A percentile compares a stretch with the other conserved stretches of the same genome.
Evolutionary conservation across 2,888 invertebrate genomes (phyloP).

Genomic region (Hedychridium roseum): DNA sequence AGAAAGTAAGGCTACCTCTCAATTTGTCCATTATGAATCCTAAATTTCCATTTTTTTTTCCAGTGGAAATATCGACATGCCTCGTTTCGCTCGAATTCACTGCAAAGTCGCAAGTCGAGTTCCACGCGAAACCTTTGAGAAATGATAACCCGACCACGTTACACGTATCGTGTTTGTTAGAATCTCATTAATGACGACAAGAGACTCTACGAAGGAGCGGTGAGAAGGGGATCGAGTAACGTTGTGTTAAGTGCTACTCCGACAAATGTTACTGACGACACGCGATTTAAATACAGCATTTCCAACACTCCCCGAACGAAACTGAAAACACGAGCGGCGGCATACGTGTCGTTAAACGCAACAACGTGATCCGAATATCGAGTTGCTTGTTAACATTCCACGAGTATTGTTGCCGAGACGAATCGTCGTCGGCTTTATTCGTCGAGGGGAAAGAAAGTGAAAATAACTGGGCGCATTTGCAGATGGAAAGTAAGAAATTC

Average conservation of each 20-base stretch:
- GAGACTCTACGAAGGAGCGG: too few relatives aligned
- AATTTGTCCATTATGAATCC: slow-evolving; percentile 15
- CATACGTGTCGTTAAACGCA: slow-evolving; percentile 18
- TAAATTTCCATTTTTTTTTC: slow-evolving; percentile 21
- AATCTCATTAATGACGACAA: too few relatives aligned
- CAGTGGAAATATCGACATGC: slow-evolving; percentile 6
- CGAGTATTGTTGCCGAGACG: slow-evolving; percentile 5
- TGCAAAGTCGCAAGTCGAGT: slow-evolving; percentile 2
- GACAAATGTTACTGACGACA: slow-evolving; percentile 8
- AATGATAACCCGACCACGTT: slow-evolving; percentile 10
- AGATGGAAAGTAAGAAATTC: too few relatives aligned
- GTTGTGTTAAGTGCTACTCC: too few relatives aligned
- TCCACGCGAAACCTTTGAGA: slow-evolving; percentile 10
- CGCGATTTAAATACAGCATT: slow-evolving; percentile 12
- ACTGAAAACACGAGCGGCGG: slow-evolving; percentile 7
- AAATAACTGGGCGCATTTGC: too few relatives aligned
- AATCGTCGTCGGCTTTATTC: too few relatives aligned
- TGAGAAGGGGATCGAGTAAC: too few relatives aligned
- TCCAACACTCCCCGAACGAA: slow-evolving; percentile 7
- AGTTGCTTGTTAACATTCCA: slow-evolving; percentile 32
- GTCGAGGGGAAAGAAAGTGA: too few relatives aligned
- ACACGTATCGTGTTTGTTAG: slow-evolving; percentile 8
- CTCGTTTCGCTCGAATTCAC: slow-evolving; percentile 20
- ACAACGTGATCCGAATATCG: slow-evolving; percentile 33
- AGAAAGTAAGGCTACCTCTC: slow-evolving; percentile 25